A percentile compares a stretch with the other conserved stretches of the same genome.
Evolutionary conservation across 2,113 vertebrate species (phyloP).

Genomic region (Rallus limicola): DNA sequence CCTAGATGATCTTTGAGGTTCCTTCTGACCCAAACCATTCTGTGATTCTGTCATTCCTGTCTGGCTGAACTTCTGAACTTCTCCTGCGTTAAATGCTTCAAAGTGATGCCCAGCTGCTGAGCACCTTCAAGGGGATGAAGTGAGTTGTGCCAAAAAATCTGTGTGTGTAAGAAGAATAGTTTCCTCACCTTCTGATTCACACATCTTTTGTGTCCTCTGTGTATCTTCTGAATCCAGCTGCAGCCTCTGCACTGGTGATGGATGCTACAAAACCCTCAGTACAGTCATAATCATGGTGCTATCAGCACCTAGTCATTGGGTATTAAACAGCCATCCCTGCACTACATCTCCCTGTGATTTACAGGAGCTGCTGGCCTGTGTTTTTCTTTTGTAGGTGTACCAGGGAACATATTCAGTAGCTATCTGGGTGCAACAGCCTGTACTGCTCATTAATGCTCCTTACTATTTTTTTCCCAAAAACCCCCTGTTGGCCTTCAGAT

Average conservation of each 20-base stretch:
- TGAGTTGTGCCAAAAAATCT: background rate
- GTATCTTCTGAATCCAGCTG: background rate
- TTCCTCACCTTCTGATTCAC: background rate
- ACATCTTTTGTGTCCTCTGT: background rate
- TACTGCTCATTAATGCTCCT: background rate
- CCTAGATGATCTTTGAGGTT: too few species aligned
- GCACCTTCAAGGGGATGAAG: background rate
- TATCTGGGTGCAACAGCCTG: background rate
- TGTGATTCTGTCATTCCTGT: background rate
- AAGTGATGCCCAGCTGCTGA: background rate
- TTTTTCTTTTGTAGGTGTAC: background rate
- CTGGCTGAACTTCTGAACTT: background rate
- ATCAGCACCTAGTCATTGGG: background rate
- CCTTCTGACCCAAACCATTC: too few species aligned
- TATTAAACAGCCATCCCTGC: background rate
- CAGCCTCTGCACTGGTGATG: background rate
- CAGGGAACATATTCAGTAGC: background rate
- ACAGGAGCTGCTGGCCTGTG: background rate
- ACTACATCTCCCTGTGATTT: background rate
- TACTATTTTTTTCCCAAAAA: background rate
- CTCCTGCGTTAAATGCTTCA: background rate
- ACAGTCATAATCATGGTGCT: background rate
- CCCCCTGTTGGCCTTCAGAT: background rate
- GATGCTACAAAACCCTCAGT: background rate
- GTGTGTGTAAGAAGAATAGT: background rate